phyloP scores from a whole-genome alignment of 1,140 invertebrate species.

The Araneus ventricosus region DNA sequence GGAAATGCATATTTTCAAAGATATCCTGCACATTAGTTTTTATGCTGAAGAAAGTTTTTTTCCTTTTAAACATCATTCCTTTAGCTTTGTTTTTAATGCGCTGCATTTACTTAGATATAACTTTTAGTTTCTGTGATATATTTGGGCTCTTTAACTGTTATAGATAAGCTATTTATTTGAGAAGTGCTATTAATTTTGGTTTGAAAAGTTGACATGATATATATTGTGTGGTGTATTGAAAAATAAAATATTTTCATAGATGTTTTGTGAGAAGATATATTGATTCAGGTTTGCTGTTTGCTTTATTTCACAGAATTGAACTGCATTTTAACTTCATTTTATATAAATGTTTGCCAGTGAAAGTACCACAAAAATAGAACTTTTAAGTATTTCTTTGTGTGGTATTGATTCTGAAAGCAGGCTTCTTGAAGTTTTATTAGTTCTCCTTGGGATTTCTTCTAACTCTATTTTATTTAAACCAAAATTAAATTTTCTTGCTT shows the following conservation, averaged over 20 bases:
- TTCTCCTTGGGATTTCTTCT: no score
- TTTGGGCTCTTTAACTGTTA: background rate
- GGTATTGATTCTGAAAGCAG: no score
- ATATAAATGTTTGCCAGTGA: no score
- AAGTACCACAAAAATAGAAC: no score
- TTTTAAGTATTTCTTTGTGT: no score
- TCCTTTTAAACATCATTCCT: conserved; percentile 18
- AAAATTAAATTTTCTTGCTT: no score
- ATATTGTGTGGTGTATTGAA: conserved; percentile 59
- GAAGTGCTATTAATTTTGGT: conserved; percentile 1
- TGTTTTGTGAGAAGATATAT: conserved; percentile 11
- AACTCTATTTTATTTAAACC: no score
- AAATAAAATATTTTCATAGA: conserved; percentile 63
- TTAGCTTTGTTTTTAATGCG: background rate
- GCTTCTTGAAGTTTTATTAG: no score
- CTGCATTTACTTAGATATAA: conserved; percentile 21
- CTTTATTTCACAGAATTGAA: background rate
- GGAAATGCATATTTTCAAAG: background rate
- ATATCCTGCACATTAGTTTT: background rate
- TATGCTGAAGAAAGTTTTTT: background rate
- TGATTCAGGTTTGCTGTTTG: background rate
- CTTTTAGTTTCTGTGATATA: conserved; percentile 58
- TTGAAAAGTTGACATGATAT: conserved; percentile 32
- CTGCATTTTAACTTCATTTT: no score
- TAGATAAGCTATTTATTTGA: conserved; percentile 2